A percentile compares a stretch with the other conserved stretches of the same genome.
Evolutionary conservation across 30 jellyfish, hydroid and myxozoan genomes (phyloP).

Genomic region (Chrysaora quinquecirrha): DNA sequence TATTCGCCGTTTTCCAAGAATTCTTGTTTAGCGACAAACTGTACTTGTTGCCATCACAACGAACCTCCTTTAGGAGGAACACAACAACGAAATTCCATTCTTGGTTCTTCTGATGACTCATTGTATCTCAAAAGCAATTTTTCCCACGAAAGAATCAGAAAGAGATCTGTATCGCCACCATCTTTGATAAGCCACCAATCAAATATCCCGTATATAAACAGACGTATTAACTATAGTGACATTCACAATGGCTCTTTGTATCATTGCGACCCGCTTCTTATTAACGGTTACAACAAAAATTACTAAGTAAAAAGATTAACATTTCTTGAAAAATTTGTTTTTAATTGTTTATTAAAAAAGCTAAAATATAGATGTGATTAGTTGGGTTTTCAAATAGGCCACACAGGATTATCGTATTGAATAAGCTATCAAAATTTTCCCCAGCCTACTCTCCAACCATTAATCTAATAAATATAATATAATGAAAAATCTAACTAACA

Average conservation of each 20-base stretch:
- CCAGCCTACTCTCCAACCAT: too few species aligned
- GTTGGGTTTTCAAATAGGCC: too few species aligned
- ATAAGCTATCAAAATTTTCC: too few species aligned
- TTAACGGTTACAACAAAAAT: conserved; percentile 58
- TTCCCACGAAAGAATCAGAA: conserved; percentile 38
- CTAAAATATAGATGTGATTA: too few species aligned
- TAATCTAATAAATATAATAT: too few species aligned
- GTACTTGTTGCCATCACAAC: conserved; percentile 71
- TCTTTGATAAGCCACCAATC: conserved; percentile 46
- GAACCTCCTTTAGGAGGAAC: conserved; percentile 44
- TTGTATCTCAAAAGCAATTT: conserved; percentile 32
- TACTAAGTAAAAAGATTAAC: conserved; percentile 10
- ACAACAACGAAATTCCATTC: conserved; percentile 28
- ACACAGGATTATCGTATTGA: too few species aligned
- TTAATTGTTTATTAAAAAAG: too few species aligned
- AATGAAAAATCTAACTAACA: too few species aligned
- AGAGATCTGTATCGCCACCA: conserved; percentile 69
- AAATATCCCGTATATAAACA: conserved; percentile 46
- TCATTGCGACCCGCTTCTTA: conserved; percentile 52
- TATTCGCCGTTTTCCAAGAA: conserved; percentile 57
- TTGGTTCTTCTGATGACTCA: conserved; percentile 49
- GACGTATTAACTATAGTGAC: conserved; percentile 59
- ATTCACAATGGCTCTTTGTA: conserved; percentile 38
- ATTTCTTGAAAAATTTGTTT: too few species aligned
- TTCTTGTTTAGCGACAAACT: conserved; percentile 52